Conservation (phyloP, 2,888 invertebrate species). For the Merodon equestris region DNA sequence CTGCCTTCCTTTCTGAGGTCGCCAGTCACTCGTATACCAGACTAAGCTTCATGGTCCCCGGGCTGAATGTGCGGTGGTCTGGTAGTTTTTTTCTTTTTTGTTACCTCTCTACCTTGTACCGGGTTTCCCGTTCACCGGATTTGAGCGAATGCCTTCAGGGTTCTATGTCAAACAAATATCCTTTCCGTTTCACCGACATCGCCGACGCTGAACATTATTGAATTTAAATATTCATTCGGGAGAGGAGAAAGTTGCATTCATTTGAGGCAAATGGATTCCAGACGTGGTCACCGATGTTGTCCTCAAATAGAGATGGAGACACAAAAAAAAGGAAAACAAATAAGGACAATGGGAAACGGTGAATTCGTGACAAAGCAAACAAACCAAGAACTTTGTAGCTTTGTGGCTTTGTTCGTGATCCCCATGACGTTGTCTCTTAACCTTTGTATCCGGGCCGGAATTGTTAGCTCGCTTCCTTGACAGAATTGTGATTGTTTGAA, state of each 20-base stretch:
- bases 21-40: too few relatives aligned
- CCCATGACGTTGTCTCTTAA: too few relatives aligned
- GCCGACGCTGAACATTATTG: not conserved
- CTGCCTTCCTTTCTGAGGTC: not conserved
- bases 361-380: too few relatives aligned
- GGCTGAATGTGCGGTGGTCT: not conserved
- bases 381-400: too few relatives aligned
- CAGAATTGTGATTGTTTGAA: too few relatives aligned
- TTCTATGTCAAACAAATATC: slow-evolving; percentile 10
- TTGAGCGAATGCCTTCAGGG: not conserved
- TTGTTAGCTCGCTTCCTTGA: too few relatives aligned
- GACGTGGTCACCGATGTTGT: too few relatives aligned
- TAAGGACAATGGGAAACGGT: too few relatives aligned
- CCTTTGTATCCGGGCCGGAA: too few relatives aligned
- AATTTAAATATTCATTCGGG: slow-evolving; percentile 25
- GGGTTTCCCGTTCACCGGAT: not conserved
- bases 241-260: slow-evolving; percentile 15
- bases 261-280: slow-evolving; percentile 16
- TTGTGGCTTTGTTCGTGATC: too few relatives aligned
- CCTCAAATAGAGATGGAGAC: too few relatives aligned
- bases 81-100: not conserved
- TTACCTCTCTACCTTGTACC: not conserved
- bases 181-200: not conserved
- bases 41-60: slow-evolving; percentile 4
- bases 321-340: too few relatives aligned